Conservation (phyloP, 1,140 invertebrate genomes). For the Drosophila auraria region DNA sequence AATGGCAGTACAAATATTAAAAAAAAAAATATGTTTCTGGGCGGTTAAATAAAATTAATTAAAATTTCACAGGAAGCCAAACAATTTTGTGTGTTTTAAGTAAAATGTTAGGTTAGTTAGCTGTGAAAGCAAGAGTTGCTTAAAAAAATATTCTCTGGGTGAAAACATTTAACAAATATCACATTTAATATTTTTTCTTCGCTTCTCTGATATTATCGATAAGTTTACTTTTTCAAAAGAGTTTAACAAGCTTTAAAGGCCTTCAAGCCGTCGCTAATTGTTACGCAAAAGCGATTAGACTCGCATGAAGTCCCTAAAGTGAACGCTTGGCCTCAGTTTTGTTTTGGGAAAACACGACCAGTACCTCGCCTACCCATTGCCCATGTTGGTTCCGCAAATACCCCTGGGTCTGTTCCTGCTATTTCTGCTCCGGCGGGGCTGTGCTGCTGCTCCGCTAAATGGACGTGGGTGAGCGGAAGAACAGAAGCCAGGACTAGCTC, state of each 20-base stretch:
- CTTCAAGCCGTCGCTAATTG: conserved; percentile 44
- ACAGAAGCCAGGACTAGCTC: neutral
- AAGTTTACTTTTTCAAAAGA: neutral
- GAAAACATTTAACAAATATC: no score
- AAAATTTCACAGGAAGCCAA: neutral
- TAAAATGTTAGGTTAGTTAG: neutral
- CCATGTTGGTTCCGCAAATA: conserved; percentile 14
- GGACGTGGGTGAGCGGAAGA: conserved; percentile 41
- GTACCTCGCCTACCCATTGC: neutral
- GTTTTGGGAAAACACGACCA: neutral
- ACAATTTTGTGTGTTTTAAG: neutral
- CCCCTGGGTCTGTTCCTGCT: neutral
- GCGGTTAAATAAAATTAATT: neutral
- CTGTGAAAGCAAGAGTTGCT: neutral
- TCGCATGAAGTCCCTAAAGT: conserved; percentile 33
- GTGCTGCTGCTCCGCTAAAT: neutral
- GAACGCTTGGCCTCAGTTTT: conserved; percentile 16
- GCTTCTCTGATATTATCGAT: no score
- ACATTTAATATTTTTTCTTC: no score
- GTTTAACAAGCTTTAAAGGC: neutral
- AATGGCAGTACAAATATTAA: neutral
- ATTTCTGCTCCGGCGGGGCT: neutral
- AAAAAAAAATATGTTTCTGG: neutral
- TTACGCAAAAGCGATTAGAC: conserved; percentile 27
- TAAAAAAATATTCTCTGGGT: no score